Evolutionary conservation across 2,888 invertebrate species (phyloP).

Genomic region (Homarus gammarus): DNA sequence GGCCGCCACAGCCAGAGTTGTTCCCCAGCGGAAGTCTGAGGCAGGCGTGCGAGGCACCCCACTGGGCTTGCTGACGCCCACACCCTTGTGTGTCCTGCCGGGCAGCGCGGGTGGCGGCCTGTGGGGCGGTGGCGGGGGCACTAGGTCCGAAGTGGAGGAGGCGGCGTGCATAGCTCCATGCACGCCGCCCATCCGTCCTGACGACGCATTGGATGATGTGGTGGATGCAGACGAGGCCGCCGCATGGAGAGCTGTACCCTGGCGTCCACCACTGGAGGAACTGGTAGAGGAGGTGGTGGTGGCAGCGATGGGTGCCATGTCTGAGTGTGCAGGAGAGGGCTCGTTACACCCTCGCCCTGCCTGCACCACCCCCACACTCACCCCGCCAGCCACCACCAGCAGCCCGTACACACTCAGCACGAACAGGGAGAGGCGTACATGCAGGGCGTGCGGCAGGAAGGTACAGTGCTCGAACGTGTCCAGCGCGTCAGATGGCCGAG

Average conservation of each 20-base stretch:
- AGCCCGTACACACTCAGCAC: conserved; percentile 81
- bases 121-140: conserved; percentile 66
- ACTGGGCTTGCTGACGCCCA: conserved; percentile 49
- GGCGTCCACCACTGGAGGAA: conserved; percentile 73
- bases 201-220: conserved; percentile 75
- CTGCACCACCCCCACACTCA: conserved; percentile 80
- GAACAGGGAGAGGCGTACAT: conserved; percentile 81
- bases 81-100: conserved; percentile 72
- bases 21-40: conserved; percentile 78
- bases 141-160: conserved; percentile 69
- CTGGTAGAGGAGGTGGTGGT: conserved; percentile 76
- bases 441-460: conserved; percentile 81
- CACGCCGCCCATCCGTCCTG: conserved; percentile 72
- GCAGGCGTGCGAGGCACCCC: conserved; percentile 77
- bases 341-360: conserved; percentile 62
- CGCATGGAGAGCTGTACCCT: conserved; percentile 47
- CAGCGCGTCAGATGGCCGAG: conserved; percentile 77
- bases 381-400: conserved; percentile 80
- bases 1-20: conserved; percentile 81
- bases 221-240: conserved; percentile 72
- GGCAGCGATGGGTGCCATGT: conserved; percentile 77
- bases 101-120: conserved; percentile 77
- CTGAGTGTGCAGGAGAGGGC: conserved; percentile 76
- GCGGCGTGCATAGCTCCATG: conserved; percentile 53
- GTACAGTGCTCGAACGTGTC: conserved; percentile 79